Evolutionary conservation across 2,888 invertebrate species (phyloP).

Genomic region (Diaperis boleti): DNA sequence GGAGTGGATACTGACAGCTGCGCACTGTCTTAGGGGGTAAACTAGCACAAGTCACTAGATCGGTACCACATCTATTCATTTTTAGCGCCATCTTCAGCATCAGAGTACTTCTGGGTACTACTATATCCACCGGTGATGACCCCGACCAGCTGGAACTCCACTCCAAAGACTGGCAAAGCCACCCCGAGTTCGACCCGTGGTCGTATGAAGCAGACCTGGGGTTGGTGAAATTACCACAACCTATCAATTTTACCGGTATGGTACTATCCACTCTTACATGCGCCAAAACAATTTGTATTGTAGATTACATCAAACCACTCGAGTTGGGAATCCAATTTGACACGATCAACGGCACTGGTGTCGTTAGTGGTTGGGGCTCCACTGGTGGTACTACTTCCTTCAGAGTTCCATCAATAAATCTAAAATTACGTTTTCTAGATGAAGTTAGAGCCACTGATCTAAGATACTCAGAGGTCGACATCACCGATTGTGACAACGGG

Average conservation of each 20-base stretch:
- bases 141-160: not conserved
- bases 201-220: not conserved
- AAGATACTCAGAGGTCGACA: not conserved
- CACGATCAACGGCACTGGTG: not conserved
- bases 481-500: not conserved
- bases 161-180: not conserved
- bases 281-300: not conserved
- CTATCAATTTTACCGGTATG: not conserved
- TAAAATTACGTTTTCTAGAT: too few relatives aligned
- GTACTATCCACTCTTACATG: too few relatives aligned
- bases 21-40: not conserved
- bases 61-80: not conserved
- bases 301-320: not conserved
- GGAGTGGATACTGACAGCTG: not conserved
- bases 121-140: not conserved
- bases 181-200: not conserved
- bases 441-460: not conserved
- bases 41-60: not conserved
- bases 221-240: not conserved
- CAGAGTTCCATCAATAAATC: too few relatives aligned
- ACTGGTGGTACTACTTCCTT: not conserved
- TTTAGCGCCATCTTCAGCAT: not conserved
- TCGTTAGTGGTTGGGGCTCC: not conserved
- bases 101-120: not conserved
- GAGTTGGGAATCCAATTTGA: not conserved